A percentile compares a stretch with the other conserved stretches of the same genome.
These are phyloP conservation scores for Rhopalosiphum nymphaeae DNA, from an alignment of 2,888 invertebrate species.

Conservation along the genomic window DNA sequence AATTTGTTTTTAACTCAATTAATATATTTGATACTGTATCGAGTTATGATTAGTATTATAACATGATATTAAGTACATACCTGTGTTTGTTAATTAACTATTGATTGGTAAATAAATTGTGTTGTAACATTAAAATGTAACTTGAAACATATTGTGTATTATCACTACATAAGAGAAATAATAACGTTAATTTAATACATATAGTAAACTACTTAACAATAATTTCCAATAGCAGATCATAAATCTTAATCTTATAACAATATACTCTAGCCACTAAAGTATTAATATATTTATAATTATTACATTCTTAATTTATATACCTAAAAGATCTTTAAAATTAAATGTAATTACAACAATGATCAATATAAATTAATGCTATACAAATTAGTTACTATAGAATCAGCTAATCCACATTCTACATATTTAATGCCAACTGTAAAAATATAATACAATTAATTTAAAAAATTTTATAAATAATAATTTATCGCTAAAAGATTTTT, in stretches of 20 bases:
- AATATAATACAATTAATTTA: background rate
- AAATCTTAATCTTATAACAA: background rate
- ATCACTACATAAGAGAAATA: background rate
- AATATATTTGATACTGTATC: background rate
- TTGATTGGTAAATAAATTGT: background rate
- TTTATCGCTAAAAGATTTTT: background rate
- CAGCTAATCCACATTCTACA: background rate
- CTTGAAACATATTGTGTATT: background rate
- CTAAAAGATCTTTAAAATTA: background rate
- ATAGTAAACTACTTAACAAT: background rate
- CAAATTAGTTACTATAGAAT: background rate
- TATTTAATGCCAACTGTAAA: background rate
- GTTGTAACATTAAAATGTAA: background rate
- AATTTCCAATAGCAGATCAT: background rate
- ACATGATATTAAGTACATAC: background rate
- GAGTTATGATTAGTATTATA: background rate
- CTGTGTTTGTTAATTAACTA: background rate
- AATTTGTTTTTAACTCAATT: background rate
- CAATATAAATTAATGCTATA: background rate
- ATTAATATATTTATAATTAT: background rate
- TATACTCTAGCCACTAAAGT: background rate
- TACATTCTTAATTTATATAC: background rate
- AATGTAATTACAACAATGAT: background rate
- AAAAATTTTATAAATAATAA: background rate
- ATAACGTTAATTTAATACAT: background rate